Conservation (phyloP, 2,113 vertebrate species). For the Microtus montanus region DNA sequence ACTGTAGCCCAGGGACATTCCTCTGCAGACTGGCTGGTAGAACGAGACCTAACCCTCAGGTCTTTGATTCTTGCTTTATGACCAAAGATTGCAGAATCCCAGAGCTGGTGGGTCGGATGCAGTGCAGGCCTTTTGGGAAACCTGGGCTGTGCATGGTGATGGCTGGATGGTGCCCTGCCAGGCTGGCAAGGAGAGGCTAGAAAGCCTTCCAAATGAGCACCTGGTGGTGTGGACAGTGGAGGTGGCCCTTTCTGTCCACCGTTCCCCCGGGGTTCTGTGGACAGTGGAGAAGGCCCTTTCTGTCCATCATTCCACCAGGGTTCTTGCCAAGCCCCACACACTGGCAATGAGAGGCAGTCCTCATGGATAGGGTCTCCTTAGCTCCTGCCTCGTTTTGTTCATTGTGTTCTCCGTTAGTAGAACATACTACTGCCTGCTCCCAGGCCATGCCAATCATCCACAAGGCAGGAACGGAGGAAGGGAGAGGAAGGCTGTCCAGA, state of each 20-base stretch:
- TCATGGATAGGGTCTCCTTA: not conserved
- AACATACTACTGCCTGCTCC: not conserved
- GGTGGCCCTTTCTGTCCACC: not conserved
- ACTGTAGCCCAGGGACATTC: not conserved
- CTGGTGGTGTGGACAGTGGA: not conserved
- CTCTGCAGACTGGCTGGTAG: accelerated
- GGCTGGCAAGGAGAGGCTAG: no score
- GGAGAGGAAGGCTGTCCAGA: not conserved
- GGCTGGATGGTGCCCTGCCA: not conserved
- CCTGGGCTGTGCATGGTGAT: not conserved
- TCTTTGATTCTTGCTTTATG: not conserved
- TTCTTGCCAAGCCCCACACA: not conserved
- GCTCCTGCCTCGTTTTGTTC: not conserved
- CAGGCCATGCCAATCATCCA: not conserved
- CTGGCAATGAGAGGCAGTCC: not conserved
- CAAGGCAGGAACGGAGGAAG: not conserved
- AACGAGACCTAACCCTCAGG: not conserved
- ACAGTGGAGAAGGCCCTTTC: no score
- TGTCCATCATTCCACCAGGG: no score
- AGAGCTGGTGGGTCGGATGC: not conserved
- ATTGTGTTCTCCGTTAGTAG: not conserved
- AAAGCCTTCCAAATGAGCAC: not conserved
- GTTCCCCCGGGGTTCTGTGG: not conserved
- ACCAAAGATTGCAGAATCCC: not conserved
- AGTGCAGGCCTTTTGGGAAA: not conserved